Percentiles rank a stretch among this genome's conserved stretches.
These are phyloP conservation scores for Tetragonisca angustula DNA, from an alignment of 2,888 invertebrate genomes.

Conservation along the genomic window DNA sequence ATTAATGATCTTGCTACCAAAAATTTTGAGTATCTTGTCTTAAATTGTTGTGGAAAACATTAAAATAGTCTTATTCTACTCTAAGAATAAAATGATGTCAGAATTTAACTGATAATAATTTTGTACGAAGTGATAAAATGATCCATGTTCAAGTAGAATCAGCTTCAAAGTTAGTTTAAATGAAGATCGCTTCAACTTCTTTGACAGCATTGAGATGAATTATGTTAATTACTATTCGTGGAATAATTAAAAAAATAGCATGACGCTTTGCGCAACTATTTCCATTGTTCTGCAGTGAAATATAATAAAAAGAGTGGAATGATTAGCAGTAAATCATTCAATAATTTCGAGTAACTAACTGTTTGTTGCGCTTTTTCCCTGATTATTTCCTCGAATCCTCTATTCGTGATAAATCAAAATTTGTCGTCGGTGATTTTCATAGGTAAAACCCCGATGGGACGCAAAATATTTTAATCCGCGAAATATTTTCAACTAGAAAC, in stretches of 20 bases:
- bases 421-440: background rate
- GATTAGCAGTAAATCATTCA: slow-evolving; percentile 83
- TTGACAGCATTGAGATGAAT: slow-evolving; percentile 79
- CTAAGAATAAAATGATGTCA: background rate
- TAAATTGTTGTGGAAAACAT: too few species aligned
- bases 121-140: background rate
- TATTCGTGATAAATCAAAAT: background rate
- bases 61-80: too few species aligned
- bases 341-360: slow-evolving; percentile 76
- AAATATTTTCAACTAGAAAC: background rate
- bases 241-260: slow-evolving; percentile 80
- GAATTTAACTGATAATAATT: background rate
- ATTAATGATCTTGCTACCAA: too few species aligned
- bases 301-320: slow-evolving; percentile 77
- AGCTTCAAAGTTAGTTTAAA: background rate
- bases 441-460: background rate
- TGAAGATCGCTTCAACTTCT: slow-evolving; percentile 49
- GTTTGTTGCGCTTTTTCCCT: slow-evolving; percentile 28
- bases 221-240: slow-evolving; percentile 79
- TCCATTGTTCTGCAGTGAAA: slow-evolving; percentile 50
- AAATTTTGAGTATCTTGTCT: too few species aligned
- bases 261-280: slow-evolving; percentile 53
- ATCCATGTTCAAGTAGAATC: background rate
- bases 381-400: slow-evolving; percentile 7
- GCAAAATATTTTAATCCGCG: background rate